A percentile compares a stretch with the other conserved stretches of the same genome.
Conservation (phyloP, 1,140 invertebrate genomes). For the Megalopta genalis region DNA sequence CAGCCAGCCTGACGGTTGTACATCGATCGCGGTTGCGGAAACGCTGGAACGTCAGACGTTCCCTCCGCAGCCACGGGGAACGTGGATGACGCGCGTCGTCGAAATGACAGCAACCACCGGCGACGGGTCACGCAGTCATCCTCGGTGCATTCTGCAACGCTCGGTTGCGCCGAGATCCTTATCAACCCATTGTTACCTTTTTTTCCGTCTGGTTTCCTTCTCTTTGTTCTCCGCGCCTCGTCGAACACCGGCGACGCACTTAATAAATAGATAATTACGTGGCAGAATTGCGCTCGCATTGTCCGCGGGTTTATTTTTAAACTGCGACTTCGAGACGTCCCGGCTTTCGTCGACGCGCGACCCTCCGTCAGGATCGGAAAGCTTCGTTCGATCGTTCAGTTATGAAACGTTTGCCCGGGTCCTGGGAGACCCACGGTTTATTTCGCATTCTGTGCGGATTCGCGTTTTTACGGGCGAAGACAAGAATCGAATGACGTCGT, state of each 20-base stretch:
- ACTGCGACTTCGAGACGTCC: background rate
- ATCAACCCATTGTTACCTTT: slow-evolving; percentile 23
- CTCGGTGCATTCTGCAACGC: slow-evolving; percentile 44
- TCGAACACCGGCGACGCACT: slow-evolving; percentile 43
- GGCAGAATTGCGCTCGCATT: slow-evolving; percentile 43
- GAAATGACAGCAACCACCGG: slow-evolving; percentile 47
- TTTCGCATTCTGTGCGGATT: no score
- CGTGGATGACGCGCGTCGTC: slow-evolving; percentile 32
- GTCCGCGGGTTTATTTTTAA: slow-evolving; percentile 44
- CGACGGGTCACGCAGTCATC: slow-evolving; percentile 44
- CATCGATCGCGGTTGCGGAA: slow-evolving; percentile 8
- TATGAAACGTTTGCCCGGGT: background rate
- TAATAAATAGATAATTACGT: slow-evolving; percentile 53
- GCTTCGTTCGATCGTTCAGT: background rate
- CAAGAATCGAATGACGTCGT: no score
- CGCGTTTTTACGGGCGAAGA: no score
- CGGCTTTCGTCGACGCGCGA: no score
- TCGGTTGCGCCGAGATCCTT: slow-evolving; percentile 45
- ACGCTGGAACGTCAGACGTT: slow-evolving; percentile 20
- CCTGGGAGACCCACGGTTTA: no score
- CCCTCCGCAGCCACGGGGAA: slow-evolving; percentile 10
- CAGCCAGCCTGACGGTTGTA: background rate
- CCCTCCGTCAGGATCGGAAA: background rate
- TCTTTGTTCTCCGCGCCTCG: slow-evolving; percentile 41
- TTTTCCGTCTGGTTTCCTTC: slow-evolving; percentile 31